phyloP scores from a whole-genome alignment of 2,797 vertebrate genomes.

The Enteromius trimaculatus region DNA sequence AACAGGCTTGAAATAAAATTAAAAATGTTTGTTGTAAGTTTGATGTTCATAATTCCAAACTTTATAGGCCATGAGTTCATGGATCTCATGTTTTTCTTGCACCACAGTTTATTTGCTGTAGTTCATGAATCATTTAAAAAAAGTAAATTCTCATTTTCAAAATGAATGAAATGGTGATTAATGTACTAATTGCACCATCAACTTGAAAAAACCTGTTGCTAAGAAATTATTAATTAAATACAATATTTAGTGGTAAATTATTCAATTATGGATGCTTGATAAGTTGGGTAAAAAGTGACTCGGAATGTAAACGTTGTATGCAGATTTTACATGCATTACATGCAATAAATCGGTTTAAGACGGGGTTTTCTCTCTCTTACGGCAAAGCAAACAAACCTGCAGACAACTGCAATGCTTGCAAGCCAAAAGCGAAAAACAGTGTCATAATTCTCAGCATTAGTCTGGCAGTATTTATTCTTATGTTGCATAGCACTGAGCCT shows the following conservation, averaged over 20 bases:
- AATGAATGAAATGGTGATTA: not conserved
- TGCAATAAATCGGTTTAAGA: not conserved
- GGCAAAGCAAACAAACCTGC: not conserved
- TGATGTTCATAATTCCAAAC: too few species aligned
- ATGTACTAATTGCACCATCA: not conserved
- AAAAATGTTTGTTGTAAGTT: too few species aligned
- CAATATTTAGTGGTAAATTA: not conserved
- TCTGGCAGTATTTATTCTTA: constrained; percentile 18
- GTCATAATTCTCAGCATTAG: constrained; percentile 33
- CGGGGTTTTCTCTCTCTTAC: not conserved
- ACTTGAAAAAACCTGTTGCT: not conserved
- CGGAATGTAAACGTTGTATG: not conserved
- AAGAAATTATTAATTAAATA: not conserved
- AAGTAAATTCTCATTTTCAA: not conserved
- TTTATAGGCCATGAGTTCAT: too few species aligned
- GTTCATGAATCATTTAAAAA: not conserved
- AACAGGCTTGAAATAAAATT: too few species aligned
- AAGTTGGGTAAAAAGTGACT: not conserved
- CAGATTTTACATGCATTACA: not conserved
- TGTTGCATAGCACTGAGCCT: constrained; percentile 18
- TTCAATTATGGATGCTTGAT: not conserved
- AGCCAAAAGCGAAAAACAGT: not conserved
- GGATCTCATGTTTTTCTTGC: not conserved
- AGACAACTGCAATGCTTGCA: not conserved
- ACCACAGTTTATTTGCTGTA: not conserved